These are phyloP conservation scores for Takifugu ocellatus DNA, from an alignment of 2,797 vertebrate species.

Conservation along the genomic window DNA sequence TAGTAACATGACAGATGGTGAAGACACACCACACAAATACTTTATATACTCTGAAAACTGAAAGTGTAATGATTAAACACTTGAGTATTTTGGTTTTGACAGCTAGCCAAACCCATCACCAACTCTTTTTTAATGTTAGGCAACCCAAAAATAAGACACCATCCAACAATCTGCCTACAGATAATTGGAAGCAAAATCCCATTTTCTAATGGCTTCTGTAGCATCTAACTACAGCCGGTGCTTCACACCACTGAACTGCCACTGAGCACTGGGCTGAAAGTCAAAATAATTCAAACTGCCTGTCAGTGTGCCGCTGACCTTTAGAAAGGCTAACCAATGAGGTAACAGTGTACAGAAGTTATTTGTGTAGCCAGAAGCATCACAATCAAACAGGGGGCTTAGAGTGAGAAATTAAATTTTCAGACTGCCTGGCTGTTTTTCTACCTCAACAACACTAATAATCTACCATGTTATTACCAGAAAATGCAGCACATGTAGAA, in stretches of 20 bases:
- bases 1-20: slow-evolving; percentile 20
- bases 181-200: too few relatives aligned
- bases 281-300: too few relatives aligned
- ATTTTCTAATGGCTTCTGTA: too few relatives aligned
- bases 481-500: not conserved
- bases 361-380: not conserved
- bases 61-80: too few relatives aligned
- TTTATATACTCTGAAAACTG: too few relatives aligned
- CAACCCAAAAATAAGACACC: too few relatives aligned
- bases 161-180: too few relatives aligned
- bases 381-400: not conserved
- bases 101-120: too few relatives aligned
- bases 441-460: not conserved
- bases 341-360: not conserved
- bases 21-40: too few relatives aligned
- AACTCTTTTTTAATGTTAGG: too few relatives aligned
- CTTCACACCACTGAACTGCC: slow-evolving; percentile 31
- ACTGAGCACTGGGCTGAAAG: too few relatives aligned
- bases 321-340: not conserved
- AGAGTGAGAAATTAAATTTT: not conserved
- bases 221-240: slow-evolving; percentile 1
- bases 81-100: too few relatives aligned
- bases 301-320: not conserved
- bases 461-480: not conserved
- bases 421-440: not conserved